Conservation (phyloP, 2,113 vertebrate species). For the Ameiurus melas region DNA sequence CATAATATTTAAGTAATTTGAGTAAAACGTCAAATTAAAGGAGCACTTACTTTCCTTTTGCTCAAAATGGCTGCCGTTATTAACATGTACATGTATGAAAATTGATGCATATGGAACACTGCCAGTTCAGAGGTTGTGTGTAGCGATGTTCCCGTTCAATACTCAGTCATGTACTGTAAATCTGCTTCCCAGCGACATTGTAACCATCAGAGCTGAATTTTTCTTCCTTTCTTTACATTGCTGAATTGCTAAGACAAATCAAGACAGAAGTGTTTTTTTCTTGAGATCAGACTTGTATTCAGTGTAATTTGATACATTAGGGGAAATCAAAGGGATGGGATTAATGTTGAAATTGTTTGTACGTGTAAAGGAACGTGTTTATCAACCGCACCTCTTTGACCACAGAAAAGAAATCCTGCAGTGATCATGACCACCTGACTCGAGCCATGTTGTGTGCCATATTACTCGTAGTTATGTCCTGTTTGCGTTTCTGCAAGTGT, state of each 20-base stretch:
- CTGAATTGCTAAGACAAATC: constrained; percentile 45
- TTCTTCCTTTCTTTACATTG: background rate
- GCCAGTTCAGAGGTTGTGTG: background rate
- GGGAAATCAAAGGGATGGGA: background rate
- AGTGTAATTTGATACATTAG: background rate
- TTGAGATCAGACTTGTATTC: background rate
- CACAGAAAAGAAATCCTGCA: background rate
- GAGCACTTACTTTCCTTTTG: background rate
- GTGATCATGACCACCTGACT: background rate
- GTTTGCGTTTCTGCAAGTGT: constrained; percentile 46
- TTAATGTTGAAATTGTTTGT: background rate
- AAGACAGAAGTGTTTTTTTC: background rate
- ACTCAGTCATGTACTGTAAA: background rate
- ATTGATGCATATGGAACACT: background rate
- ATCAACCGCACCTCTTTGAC: background rate
- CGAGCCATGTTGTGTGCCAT: constrained; percentile 58
- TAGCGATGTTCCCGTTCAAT: background rate
- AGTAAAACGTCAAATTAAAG: background rate
- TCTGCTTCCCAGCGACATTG: background rate
- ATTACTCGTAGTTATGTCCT: constrained; percentile 20
- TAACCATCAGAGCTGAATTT: background rate
- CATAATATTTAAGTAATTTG: background rate
- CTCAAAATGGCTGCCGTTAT: background rate
- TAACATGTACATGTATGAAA: background rate
- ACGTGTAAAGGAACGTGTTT: background rate